Base-by-base conservation (phyloP, 2,113 vertebrate species). In the Tetrao urogallus region DNA sequence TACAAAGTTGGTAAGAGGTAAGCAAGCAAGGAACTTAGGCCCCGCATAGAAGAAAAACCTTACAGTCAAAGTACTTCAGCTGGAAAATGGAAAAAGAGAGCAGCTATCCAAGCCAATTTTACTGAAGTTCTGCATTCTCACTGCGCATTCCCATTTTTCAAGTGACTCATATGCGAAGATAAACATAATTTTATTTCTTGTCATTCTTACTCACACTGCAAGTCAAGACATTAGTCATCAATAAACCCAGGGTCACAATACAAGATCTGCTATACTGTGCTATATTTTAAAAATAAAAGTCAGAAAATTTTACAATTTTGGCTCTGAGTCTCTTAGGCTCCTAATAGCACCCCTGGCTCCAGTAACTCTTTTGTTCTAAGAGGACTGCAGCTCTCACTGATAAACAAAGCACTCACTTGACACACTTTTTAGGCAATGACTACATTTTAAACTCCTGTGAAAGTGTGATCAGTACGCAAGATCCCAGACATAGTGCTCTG, bases 401-500 rank as follows among this genome's bases (percentile, higher is more conserved):
- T 14, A 79, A 50, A 64, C 14, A 47, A 60, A 72, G 19, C 11
- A 58, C 8, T 10, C 40, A 40, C 34, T 21, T 40, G 21, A n/a
- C n/a, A 48, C 8, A 2, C 11, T 65, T 57, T 32, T 3, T 18
- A 14, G 22, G 48, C 56, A 58, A n/a, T 2, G 2, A 30, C 28
- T 56, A 45, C 13, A 13, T 79, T 64, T 66, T 20, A 17, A 90
- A 70, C 5, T 22, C 4, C 10, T 19, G 8, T 58, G 18, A 32
- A 60, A 73, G 4, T 0, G 1, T 14, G 10, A 17, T 2, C 10
- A 64, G 43, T 16, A 27, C 4, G 5, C 7, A 50, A 25, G 24
- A n/a, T 28, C 7, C 58, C 43, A 65, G 3, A 15, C 7, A 5
- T 11, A 13, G 42, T 17, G 17, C 11, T 27, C 22, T 6, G 6